Evolutionary conservation across 1,140 invertebrate genomes (phyloP).

Genomic region (Glomeris maerens): DNA sequence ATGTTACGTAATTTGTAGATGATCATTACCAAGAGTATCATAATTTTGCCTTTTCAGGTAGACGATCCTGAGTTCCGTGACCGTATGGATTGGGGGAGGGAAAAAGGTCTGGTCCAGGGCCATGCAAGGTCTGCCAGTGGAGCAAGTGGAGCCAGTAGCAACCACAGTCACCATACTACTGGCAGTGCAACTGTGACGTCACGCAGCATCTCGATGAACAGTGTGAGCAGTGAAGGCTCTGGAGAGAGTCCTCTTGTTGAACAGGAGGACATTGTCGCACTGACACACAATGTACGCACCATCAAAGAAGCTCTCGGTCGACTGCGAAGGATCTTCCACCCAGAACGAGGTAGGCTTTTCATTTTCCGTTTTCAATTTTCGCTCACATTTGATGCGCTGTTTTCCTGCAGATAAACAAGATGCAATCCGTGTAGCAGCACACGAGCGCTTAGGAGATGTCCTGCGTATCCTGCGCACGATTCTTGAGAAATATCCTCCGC

Average conservation of each 20-base stretch:
- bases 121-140: no score
- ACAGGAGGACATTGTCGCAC: constrained; percentile 38
- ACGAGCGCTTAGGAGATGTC: constrained; percentile 39
- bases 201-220: constrained; percentile 28
- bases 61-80: no score
- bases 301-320: constrained; percentile 38
- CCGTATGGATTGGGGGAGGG: no score
- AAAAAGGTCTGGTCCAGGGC: no score
- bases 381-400: constrained; percentile 8
- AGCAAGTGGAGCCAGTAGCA: no score
- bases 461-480: constrained; percentile 35
- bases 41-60: no score
- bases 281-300: constrained; percentile 37
- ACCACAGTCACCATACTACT: no score
- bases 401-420: constrained; percentile 31
- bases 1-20: no score
- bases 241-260: constrained; percentile 27
- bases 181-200: no score
- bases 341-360: constrained; percentile 26
- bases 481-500: constrained; percentile 36
- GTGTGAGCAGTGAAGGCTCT: constrained; percentile 31
- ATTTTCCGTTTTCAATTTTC: not conserved
- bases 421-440: constrained; percentile 31
- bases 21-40: no score
- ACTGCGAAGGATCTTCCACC: constrained; percentile 33